Evolutionary conservation across 2,888 invertebrate genomes (phyloP).

Genomic region (Lymantria dispar): DNA sequence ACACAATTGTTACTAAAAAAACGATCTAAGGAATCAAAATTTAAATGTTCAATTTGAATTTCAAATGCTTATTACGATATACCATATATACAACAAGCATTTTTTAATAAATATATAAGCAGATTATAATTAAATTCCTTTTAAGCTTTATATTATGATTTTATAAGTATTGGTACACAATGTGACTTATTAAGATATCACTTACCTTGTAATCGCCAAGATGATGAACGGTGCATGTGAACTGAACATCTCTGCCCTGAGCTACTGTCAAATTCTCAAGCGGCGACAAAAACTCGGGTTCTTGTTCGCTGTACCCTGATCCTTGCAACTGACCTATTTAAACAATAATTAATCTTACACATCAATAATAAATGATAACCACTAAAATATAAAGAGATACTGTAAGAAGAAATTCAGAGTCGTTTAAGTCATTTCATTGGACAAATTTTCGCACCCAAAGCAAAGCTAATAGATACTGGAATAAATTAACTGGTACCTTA

Average conservation of each 20-base stretch:
- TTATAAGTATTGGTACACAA: too few species aligned
- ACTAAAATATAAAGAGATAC: neutral
- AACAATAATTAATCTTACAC: neutral
- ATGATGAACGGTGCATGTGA: constrained; percentile 95
- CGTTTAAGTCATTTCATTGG: too few species aligned
- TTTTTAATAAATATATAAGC: too few species aligned
- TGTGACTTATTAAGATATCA: neutral
- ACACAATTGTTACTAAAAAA: too few species aligned
- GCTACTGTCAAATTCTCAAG: constrained; percentile 93
- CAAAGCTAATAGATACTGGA: constrained; percentile 16
- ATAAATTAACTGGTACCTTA: constrained; percentile 34
- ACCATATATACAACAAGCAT: too few species aligned
- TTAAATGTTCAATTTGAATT: too few species aligned
- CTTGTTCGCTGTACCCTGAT: constrained; percentile 69
- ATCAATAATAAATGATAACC: too few species aligned
- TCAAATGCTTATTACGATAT: too few species aligned
- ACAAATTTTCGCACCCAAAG: constrained; percentile 12
- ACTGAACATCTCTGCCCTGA: constrained; percentile 93
- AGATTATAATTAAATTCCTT: too few species aligned
- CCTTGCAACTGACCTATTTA: constrained; percentile 68
- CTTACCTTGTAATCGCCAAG: constrained; percentile 90
- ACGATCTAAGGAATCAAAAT: too few species aligned
- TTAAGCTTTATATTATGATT: too few species aligned
- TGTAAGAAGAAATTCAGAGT: neutral
- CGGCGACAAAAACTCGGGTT: constrained; percentile 91